These are phyloP conservation scores for Alces alces DNA, from an alignment of 2,113 vertebrate species.

Conservation along the genomic window DNA sequence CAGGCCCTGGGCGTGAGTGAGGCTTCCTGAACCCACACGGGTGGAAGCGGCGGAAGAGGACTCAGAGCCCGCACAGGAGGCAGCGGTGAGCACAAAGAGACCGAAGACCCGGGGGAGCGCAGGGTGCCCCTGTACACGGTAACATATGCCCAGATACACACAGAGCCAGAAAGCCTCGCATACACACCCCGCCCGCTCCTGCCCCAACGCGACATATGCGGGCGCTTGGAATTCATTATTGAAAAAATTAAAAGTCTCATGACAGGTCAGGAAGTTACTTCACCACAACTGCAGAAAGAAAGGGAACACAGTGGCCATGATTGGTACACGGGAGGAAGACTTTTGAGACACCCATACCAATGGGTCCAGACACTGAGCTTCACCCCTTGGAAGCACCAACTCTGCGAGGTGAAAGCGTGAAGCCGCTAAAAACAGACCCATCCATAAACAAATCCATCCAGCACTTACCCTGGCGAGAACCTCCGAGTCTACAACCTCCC, in stretches of 20 bases:
- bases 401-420: not conserved
- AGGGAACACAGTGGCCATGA: not conserved
- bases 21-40: not conserved
- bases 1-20: not conserved
- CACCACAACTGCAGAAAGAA: not conserved
- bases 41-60: not conserved
- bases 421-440: constrained; percentile 8
- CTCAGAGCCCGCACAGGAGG: not conserved
- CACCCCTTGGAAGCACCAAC: not conserved
- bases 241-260: not conserved
- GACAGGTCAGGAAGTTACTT: not conserved
- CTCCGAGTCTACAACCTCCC: not conserved
- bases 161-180: not conserved
- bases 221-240: not conserved
- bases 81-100: not conserved
- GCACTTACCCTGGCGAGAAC: not conserved
- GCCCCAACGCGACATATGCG: not conserved
- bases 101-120: not conserved
- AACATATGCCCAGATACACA: not conserved
- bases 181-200: not conserved
- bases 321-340: not conserved
- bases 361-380: not conserved
- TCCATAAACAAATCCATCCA: constrained; percentile 10
- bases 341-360: not conserved
- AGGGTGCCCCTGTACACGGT: not conserved